phyloP scores from a whole-genome alignment of 2,113 vertebrate genomes.

The Pogona vitticeps region DNA sequence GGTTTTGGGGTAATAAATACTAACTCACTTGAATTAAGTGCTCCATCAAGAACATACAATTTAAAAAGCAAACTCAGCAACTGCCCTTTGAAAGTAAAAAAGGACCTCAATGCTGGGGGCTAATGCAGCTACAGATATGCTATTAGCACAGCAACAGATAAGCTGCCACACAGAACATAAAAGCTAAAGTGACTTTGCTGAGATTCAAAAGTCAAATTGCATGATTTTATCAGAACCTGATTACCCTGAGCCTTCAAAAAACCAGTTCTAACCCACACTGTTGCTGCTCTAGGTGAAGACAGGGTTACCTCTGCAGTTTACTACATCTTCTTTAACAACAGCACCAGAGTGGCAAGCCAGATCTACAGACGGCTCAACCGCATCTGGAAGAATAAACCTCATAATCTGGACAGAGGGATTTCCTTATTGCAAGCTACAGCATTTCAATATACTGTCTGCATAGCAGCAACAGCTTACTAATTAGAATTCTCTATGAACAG shows the following conservation, averaged over 20 bases:
- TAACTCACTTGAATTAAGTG: conserved; percentile 51
- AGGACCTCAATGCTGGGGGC: not conserved
- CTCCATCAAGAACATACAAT: conserved; percentile 24
- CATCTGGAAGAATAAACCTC: rapidly evolving
- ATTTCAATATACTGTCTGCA: not conserved
- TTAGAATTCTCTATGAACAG: not conserved
- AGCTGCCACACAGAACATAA: conserved; percentile 10
- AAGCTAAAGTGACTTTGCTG: conserved; percentile 27
- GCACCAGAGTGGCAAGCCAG: not conserved
- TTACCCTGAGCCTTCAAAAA: conserved; percentile 24
- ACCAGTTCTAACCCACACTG: not conserved
- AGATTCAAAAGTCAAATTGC: conserved; percentile 38
- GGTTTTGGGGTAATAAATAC: conserved; percentile 36
- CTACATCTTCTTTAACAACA: not conserved
- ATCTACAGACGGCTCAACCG: conserved; percentile 7
- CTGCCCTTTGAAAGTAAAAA: not conserved
- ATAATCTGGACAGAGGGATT: not conserved
- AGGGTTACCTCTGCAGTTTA: conserved; percentile 17
- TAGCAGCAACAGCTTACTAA: not conserved
- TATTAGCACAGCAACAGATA: not conserved
- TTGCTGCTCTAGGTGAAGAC: conserved; percentile 4
- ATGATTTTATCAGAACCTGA: not conserved
- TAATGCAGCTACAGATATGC: conserved; percentile 1
- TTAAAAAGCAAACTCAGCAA: conserved; percentile 56
- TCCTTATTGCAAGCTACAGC: not conserved